Evolutionary conservation across 1,140 invertebrate species (phyloP), one percentile per base, ranked within the genome.

Genomic region (Lucilia cuprina): DNA sequence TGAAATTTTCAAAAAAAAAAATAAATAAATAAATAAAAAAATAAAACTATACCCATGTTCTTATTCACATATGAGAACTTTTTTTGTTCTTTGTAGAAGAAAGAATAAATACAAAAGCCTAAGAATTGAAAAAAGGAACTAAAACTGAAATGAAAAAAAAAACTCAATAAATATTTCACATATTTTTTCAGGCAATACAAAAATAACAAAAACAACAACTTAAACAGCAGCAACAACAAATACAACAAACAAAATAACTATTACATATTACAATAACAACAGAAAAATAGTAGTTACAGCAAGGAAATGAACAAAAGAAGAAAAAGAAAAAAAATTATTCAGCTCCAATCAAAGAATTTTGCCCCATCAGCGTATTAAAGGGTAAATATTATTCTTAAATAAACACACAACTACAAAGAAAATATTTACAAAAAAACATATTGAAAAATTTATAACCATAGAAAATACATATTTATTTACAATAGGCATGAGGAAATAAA

Each of bases 331-430:
- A 21, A 19, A 21, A 21, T 60, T 60, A 0, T 60, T 60, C n/a
- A 70, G 10, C 65, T 70, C 19, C 65, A 70, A 70, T 70, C 65
- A 70, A 70, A 70, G n/a, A 70, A 21, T 70, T 70, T 70, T 70
- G 65, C 65, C n/a, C 65, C 65, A 70, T 70, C 65, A 70, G 65
- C 65, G 65, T 70, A 70, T 70, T 70, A 70, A 70, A 70, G 65
- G 65, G 65, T 70, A 70, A 70, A 70, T 70, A 70, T 70, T 70
- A 70, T 70, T 70, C 65, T 70, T 70, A 70, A 70, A 70, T 17
- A 55, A 55, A 41, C 35, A 41, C 35, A 41, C 35, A 41, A n/a
- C 35, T 5, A 41, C 35, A 41, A 41, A 41, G 35, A 41, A 41
- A 41, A 41, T 41, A 41, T 41, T 41, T 41, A 5, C 8, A 3